Percentiles rank a stretch among this genome's conserved stretches.
Conservation (phyloP, 2,888 invertebrate species). For the Papilio demoleus region DNA sequence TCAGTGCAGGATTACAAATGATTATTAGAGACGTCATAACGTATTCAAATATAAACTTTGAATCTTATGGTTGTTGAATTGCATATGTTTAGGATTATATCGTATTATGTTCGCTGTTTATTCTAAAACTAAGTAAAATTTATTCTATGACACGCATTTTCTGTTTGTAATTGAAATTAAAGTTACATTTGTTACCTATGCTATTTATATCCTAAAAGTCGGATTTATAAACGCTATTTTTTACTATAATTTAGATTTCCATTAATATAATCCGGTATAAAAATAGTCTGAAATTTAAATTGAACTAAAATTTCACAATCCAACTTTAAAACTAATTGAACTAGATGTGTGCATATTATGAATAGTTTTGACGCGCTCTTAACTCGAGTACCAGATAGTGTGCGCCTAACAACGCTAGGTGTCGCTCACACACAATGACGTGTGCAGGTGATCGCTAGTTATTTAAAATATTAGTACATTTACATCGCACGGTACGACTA, state of each 20-base stretch:
- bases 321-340: constrained; percentile 14
- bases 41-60: constrained; percentile 25
- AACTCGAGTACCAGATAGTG: constrained; percentile 34
- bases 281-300: neutral
- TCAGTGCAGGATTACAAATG: constrained; percentile 22
- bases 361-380: constrained; percentile 34
- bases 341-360: constrained; percentile 9
- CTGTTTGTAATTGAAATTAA: neutral
- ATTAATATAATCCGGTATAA: no score
- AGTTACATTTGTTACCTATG: neutral
- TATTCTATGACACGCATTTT: neutral
- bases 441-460: constrained; percentile 45
- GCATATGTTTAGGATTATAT: constrained; percentile 22
- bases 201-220: no score
- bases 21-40: constrained; percentile 33
- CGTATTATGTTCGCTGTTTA: constrained; percentile 5
- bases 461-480: constrained; percentile 31
- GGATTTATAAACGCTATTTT: no score
- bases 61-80: constrained; percentile 28
- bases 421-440: constrained; percentile 46
- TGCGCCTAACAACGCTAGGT: constrained; percentile 41
- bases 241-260: no score
- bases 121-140: neutral
- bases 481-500: constrained; percentile 40
- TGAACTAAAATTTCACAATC: neutral